Evolutionary conservation across 2,113 vertebrate genomes (phyloP).

Genomic region (Gadus chalcogrammus): DNA sequence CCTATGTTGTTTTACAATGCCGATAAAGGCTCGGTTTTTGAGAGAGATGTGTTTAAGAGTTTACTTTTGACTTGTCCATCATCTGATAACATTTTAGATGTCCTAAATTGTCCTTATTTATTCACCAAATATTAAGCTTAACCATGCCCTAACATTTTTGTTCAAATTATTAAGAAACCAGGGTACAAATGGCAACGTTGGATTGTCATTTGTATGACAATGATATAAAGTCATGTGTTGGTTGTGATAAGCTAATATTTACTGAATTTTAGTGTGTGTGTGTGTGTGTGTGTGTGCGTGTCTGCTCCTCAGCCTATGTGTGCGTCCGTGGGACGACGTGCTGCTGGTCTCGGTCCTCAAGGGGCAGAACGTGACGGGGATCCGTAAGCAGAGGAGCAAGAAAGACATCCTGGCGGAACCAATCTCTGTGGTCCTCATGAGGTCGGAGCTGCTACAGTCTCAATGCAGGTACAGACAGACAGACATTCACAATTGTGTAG

Average conservation of each 20-base stretch:
- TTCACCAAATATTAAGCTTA: neutral
- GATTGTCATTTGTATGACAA: no score
- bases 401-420: conserved; percentile 68
- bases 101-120: neutral
- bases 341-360: conserved; percentile 78
- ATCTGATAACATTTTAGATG: no score
- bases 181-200: no score
- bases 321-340: conserved; percentile 75
- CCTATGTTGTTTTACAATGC: no score
- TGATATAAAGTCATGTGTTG: no score
- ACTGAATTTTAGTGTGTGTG: no score
- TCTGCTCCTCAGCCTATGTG: conserved; percentile 60
- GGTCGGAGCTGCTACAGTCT: conserved; percentile 63
- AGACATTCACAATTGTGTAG: neutral
- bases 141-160: no score
- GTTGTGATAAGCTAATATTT: no score
- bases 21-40: no score
- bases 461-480: conserved; percentile 57
- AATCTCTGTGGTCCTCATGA: conserved; percentile 63
- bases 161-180: no score
- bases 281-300: neutral
- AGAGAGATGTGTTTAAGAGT: no score
- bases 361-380: conserved; percentile 77
- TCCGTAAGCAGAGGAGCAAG: conserved; percentile 67
- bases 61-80: no score